phyloP scores from a whole-genome alignment of 2,888 invertebrate species.

The Pseudococcus viburni region DNA sequence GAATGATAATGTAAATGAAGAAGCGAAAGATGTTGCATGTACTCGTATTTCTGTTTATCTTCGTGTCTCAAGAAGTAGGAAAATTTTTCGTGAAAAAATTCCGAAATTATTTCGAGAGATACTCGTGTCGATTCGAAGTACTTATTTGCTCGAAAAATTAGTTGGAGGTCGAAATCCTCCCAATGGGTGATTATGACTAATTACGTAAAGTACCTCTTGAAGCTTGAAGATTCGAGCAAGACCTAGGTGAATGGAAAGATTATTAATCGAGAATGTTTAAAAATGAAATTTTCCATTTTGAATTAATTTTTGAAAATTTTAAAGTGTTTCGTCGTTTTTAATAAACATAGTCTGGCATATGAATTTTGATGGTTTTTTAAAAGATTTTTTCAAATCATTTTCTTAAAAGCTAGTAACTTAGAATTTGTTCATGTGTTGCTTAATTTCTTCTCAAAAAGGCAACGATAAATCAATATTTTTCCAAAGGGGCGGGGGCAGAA shows the following conservation, averaged over 20 bases:
- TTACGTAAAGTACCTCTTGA: neutral
- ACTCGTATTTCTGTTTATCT: neutral
- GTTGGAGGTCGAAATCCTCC: neutral
- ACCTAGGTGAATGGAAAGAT: neutral
- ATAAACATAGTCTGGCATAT: too few species aligned
- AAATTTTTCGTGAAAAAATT: neutral
- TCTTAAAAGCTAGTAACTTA: too few species aligned
- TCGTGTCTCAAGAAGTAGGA: neutral
- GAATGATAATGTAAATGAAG: too few species aligned
- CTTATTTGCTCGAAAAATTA: neutral
- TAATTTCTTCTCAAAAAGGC: too few species aligned
- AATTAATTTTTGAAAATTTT: neutral
- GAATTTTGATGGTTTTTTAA: too few species aligned
- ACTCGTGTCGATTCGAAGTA: neutral
- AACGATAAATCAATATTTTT: too few species aligned
- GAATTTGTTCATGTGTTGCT: too few species aligned
- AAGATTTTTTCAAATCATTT: too few species aligned
- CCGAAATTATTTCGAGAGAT: neutral
- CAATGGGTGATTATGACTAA: neutral
- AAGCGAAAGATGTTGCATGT: too few species aligned
- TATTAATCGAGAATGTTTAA: neutral
- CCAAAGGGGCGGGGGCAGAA: too few species aligned
- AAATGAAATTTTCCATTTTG: neutral
- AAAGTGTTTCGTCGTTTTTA: too few species aligned
- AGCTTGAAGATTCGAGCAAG: neutral